A percentile compares a stretch with the other conserved stretches of the same genome.
phyloP scores from a whole-genome alignment of 92 coral and sea anemone species.

The Phenganax marumi region DNA sequence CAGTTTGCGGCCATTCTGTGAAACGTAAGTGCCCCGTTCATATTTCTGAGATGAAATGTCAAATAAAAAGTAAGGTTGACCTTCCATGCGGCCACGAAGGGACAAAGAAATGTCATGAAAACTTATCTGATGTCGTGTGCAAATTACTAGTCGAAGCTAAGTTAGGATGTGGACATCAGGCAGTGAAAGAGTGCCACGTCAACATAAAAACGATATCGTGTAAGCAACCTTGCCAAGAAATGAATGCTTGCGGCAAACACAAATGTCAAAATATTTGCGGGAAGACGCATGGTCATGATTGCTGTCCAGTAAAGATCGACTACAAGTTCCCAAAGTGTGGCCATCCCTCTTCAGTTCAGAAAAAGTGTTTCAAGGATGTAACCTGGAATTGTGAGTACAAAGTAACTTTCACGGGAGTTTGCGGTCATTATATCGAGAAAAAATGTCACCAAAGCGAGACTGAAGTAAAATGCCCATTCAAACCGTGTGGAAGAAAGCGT shows the following conservation, averaged over 20 bases:
- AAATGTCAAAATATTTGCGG: conserved; percentile 13
- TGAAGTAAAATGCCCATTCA: conserved; percentile 24
- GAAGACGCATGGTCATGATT: background rate
- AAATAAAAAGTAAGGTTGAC: background rate
- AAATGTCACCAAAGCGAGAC: background rate
- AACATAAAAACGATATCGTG: conserved; percentile 7
- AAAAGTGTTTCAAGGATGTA: conserved; percentile 37
- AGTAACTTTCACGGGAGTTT: background rate
- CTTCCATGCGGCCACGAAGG: conserved; percentile 19
- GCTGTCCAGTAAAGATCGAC: conserved; percentile 10
- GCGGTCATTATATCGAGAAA: conserved; percentile 3
- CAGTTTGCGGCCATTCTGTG: background rate
- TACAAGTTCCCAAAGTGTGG: conserved; percentile 30
- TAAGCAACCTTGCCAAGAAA: conserved; percentile 13
- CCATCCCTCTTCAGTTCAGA: conserved; percentile 31
- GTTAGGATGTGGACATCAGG: conserved; percentile 14
- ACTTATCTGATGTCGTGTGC: background rate
- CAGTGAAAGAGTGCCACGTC: conserved; percentile 1
- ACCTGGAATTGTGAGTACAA: conserved; percentile 20
- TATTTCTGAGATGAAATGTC: background rate
- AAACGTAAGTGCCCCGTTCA: conserved; percentile 2
- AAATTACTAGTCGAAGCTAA: background rate
- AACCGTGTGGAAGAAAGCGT: conserved; percentile 25
- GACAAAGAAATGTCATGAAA: background rate
- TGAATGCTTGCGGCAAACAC: conserved; percentile 2